phyloP scores from a whole-genome alignment of 2,113 vertebrate species.

The Gila orcuttii region DNA sequence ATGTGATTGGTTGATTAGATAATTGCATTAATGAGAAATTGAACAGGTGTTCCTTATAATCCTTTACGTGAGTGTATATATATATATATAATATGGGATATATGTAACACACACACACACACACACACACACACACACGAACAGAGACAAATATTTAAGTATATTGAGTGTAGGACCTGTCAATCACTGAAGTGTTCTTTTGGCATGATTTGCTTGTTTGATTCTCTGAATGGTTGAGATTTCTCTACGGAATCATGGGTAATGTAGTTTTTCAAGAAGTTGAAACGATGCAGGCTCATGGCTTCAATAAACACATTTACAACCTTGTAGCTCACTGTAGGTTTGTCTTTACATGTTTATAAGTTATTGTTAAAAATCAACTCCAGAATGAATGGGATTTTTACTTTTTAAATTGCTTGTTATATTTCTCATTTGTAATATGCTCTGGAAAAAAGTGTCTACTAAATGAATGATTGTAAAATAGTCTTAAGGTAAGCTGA shows the following conservation, averaged over 20 bases:
- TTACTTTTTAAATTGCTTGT: background rate
- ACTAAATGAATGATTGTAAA: no score
- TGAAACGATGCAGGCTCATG: background rate
- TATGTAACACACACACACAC: no score
- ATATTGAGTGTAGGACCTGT: background rate
- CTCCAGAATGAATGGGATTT: background rate
- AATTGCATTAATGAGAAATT: no score
- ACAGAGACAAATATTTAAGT: background rate
- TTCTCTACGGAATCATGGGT: background rate
- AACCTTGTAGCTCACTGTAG: background rate
- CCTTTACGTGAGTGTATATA: no score
- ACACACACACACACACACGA: no score
- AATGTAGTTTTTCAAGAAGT: background rate
- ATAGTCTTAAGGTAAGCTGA: background rate
- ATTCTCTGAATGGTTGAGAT: no score
- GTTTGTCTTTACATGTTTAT: background rate
- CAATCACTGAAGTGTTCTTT: no score
- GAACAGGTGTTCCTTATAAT: no score
- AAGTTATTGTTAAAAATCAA: background rate
- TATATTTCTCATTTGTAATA: background rate
- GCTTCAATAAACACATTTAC: background rate
- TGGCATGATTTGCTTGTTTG: no score
- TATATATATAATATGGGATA: no score
- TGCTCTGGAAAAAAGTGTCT: background rate
- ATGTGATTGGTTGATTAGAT: no score